phyloP scores from a whole-genome alignment of 2,888 invertebrate species.

The Orthosia incerta region DNA sequence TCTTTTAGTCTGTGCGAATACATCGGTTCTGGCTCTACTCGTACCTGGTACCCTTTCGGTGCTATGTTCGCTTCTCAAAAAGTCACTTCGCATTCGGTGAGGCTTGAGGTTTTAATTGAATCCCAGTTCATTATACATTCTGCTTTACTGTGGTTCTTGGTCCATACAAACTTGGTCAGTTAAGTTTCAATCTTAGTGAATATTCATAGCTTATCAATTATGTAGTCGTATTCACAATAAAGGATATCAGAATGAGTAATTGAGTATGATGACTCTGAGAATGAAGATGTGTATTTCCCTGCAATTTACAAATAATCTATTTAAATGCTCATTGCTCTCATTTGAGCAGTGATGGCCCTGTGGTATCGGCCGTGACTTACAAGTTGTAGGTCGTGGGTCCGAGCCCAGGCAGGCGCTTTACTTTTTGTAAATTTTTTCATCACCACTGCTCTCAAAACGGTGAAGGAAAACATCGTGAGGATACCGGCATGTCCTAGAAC shows the following conservation, averaged over 20 bases:
- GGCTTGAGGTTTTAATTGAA: slow-evolving; percentile 3
- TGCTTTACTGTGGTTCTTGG: slow-evolving; percentile 8
- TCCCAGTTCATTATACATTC: slow-evolving; percentile 23
- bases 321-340: neutral
- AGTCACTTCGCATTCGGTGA: slow-evolving; percentile 8
- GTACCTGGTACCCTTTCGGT: neutral
- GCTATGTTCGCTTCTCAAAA: neutral
- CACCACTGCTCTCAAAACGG: too few relatives aligned
- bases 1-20: neutral
- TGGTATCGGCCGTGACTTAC: too few relatives aligned
- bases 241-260: neutral
- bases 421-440: too few relatives aligned
- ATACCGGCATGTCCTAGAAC: too few relatives aligned
- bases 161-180: neutral
- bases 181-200: slow-evolving; percentile 25
- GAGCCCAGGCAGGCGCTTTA: too few relatives aligned
- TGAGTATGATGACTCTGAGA: neutral
- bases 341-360: too few relatives aligned
- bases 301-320: neutral
- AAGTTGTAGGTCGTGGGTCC: too few relatives aligned
- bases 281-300: neutral
- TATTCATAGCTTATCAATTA: slow-evolving; percentile 25
- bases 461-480: too few relatives aligned
- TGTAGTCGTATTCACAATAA: neutral
- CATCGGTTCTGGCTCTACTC: neutral